phyloP scores from a whole-genome alignment of 2,888 invertebrate genomes.

The Toxonevra muliebris region DNA sequence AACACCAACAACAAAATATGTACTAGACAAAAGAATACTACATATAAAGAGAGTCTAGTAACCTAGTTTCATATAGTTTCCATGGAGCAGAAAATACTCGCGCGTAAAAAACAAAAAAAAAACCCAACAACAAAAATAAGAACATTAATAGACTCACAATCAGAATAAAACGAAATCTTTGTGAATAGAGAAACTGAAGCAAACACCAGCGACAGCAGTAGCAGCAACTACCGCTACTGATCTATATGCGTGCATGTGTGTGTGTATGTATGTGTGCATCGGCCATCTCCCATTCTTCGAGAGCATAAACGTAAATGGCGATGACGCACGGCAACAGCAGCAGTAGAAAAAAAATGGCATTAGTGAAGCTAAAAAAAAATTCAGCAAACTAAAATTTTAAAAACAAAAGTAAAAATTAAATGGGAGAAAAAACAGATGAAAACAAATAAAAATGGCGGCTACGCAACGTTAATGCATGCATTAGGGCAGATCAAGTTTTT shows the following conservation, averaged over 20 bases:
- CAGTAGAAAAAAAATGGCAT: background rate
- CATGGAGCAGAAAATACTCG: conserved; percentile 28
- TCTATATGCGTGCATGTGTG: background rate
- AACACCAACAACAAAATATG: conserved; percentile 6
- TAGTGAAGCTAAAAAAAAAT: conserved; percentile 7
- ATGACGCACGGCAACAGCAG: conserved; percentile 1
- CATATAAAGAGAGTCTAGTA: conserved; percentile 23
- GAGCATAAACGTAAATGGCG: background rate
- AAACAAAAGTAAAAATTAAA: conserved; percentile 9
- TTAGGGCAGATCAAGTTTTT: too few relatives aligned
- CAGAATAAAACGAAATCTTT: too few relatives aligned
- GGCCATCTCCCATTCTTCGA: background rate
- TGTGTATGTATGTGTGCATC: background rate
- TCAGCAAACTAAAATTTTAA: background rate
- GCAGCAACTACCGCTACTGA: background rate
- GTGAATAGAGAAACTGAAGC: too few relatives aligned
- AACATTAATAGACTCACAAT: background rate
- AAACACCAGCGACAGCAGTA: background rate
- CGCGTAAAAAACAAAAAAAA: background rate
- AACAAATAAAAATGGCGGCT: too few relatives aligned
- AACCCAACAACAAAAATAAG: conserved; percentile 21
- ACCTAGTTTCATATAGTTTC: conserved; percentile 27
- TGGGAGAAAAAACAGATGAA: too few relatives aligned
- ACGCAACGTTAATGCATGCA: too few relatives aligned
- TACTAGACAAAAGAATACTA: background rate